Conservation (phyloP, 2,113 vertebrate species). For the Eublepharis macularius region DNA sequence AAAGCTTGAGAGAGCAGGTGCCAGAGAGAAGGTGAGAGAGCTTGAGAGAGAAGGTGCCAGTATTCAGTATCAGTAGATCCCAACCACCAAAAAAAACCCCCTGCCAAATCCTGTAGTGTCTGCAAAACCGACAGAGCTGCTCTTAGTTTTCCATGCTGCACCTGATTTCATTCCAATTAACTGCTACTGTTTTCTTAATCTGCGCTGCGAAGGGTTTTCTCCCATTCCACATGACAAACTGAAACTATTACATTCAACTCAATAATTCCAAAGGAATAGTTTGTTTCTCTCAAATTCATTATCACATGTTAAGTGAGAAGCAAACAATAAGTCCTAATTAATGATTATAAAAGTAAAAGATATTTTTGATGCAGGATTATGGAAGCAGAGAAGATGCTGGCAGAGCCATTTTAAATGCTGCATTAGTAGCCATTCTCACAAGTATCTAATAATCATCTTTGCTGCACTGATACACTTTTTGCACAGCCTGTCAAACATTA, state of each 20-base stretch:
- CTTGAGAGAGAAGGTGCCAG: no score
- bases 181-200: not conserved
- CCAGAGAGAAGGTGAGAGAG: no score
- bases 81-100: no score
- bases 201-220: no score
- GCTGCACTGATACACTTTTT: not conserved
- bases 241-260: constrained; percentile 19
- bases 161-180: not conserved
- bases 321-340: not conserved
- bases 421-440: not conserved
- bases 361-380: not conserved
- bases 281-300: not conserved
- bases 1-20: no score
- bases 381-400: not conserved
- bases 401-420: not conserved
- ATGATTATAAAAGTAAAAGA: not conserved
- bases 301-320: not conserved
- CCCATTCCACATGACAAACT: constrained; percentile 13
- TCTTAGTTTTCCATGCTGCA: not conserved
- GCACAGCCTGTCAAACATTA: not conserved
- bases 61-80: no score
- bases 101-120: not conserved
- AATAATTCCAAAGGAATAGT: constrained; percentile 20
- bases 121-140: not conserved
- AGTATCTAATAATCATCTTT: not conserved